Evolutionary conservation across 1,140 invertebrate genomes (phyloP).

Genomic region (Brachystomella parvula): DNA sequence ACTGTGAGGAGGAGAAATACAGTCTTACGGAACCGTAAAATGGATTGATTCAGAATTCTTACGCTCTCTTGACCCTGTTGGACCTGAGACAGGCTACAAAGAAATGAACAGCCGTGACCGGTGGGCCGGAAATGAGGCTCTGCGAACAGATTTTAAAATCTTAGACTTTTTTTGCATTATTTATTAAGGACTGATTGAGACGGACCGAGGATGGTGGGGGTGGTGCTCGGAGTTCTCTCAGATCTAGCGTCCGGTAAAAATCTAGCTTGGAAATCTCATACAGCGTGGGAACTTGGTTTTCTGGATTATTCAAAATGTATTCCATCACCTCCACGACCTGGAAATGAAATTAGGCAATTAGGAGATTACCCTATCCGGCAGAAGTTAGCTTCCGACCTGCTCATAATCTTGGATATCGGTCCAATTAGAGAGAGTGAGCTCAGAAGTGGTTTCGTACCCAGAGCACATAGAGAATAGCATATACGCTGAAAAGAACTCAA

Average conservation of each 20-base stretch:
- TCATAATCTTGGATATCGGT: conserved; percentile 64
- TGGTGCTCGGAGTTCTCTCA: conserved; percentile 66
- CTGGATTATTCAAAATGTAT: conserved; percentile 65
- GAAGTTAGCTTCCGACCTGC: conserved; percentile 57
- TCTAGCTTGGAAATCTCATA: conserved; percentile 72
- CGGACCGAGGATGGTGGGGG: conserved; percentile 44
- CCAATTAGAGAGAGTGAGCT: conserved; percentile 61
- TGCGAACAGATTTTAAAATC: conserved; percentile 12
- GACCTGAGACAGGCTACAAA: conserved; percentile 20
- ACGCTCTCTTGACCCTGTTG: background rate
- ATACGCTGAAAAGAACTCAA: conserved; percentile 51
- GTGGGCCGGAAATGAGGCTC: conserved; percentile 21
- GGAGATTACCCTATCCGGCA: too few species aligned
- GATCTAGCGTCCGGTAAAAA: conserved; percentile 76
- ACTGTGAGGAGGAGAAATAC: background rate
- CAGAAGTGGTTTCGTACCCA: conserved; percentile 66
- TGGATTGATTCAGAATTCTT: too few species aligned
- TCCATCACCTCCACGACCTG: conserved; percentile 70
- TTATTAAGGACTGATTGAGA: background rate
- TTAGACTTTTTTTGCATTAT: background rate
- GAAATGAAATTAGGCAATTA: conserved; percentile 21
- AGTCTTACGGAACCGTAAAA: background rate
- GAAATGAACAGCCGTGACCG: conserved; percentile 15
- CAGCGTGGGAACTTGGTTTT: conserved; percentile 56
- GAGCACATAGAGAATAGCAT: conserved; percentile 85